Conservation (phyloP, 2,888 invertebrate species). For the Drosophila neutralis region DNA sequence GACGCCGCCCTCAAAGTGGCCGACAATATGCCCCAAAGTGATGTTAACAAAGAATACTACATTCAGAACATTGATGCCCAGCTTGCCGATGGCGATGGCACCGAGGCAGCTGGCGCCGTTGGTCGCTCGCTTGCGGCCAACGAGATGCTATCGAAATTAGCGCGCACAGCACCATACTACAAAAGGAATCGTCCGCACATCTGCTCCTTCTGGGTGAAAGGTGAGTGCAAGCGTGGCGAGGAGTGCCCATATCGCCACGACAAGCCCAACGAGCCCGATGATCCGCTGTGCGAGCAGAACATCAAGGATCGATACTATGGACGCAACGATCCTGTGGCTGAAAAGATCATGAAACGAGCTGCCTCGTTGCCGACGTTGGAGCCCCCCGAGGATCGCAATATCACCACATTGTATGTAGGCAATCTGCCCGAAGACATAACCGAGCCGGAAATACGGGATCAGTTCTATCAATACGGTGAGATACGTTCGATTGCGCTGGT, state of each 20-base stretch:
- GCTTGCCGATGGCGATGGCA: conserved; percentile 86
- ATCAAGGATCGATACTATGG: conserved; percentile 96
- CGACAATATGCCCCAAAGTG: conserved; percentile 94
- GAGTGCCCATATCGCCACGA: conserved; percentile 97
- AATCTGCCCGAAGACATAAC: conserved; percentile 95
- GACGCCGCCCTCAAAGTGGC: conserved; percentile 94
- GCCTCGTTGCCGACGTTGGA: conserved; percentile 97
- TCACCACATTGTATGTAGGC: conserved; percentile 99
- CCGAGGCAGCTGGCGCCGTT: conserved; percentile 87
- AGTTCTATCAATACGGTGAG: conserved; percentile 99
- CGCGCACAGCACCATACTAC: conserved; percentile 95
- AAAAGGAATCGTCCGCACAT: conserved; percentile 96
- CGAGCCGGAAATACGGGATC: conserved; percentile 96
- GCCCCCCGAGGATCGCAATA: conserved; percentile 97
- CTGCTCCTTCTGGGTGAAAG: conserved; percentile 98
- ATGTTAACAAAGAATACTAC: conserved; percentile 96
- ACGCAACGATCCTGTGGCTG: conserved; percentile 96
- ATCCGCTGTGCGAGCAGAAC: conserved; percentile 96
- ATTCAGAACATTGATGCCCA: conserved; percentile 94
- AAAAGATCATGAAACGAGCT: conserved; percentile 93
- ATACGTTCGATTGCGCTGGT: conserved; percentile 97
- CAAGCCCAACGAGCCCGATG: conserved; percentile 97
- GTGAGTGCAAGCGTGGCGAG: conserved; percentile 96
- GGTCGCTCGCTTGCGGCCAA: conserved; percentile 90
- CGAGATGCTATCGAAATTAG: conserved; percentile 93